Evolutionary conservation across 2,797 vertebrate species (phyloP).

Genomic region (Megaceryle alcyon): DNA sequence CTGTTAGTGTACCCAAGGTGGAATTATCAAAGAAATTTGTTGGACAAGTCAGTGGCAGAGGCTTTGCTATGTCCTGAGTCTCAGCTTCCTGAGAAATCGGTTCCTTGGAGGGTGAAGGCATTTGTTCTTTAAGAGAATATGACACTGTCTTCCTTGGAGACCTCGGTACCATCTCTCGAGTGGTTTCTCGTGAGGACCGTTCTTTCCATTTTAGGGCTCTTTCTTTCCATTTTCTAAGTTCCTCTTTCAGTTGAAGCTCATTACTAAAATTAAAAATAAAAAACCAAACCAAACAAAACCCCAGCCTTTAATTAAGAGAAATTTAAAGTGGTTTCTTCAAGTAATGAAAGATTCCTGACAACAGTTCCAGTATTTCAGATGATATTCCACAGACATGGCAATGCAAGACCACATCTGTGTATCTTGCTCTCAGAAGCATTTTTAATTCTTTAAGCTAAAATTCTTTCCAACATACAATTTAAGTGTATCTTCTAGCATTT

Average conservation of each 20-base stretch:
- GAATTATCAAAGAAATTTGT: conserved; percentile 79
- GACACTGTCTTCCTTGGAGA: conserved; percentile 59
- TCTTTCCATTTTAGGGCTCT: conserved; percentile 62
- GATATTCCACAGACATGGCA: background rate
- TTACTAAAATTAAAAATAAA: conserved; percentile 51
- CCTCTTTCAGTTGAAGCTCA: conserved; percentile 64
- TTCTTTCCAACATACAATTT: background rate
- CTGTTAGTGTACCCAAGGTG: conserved; percentile 53
- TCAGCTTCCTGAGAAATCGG: background rate
- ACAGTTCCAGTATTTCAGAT: background rate
- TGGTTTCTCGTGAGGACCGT: background rate
- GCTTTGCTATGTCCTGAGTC: background rate
- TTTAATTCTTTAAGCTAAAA: background rate
- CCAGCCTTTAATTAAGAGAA: background rate
- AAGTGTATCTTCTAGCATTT: background rate
- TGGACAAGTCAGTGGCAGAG: conserved; percentile 33
- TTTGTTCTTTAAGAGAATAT: conserved; percentile 15
- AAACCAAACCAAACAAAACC: background rate
- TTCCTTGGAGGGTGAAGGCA: conserved; percentile 43
- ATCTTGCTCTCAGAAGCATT: background rate
- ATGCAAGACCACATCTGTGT: background rate
- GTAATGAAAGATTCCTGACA: background rate
- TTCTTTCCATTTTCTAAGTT: conserved; percentile 73
- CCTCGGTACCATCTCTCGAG: conserved; percentile 14
- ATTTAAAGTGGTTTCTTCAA: background rate